These are phyloP conservation scores for Lapara coniferarum DNA, from an alignment of 2,888 invertebrate species.

Conservation along the genomic window DNA sequence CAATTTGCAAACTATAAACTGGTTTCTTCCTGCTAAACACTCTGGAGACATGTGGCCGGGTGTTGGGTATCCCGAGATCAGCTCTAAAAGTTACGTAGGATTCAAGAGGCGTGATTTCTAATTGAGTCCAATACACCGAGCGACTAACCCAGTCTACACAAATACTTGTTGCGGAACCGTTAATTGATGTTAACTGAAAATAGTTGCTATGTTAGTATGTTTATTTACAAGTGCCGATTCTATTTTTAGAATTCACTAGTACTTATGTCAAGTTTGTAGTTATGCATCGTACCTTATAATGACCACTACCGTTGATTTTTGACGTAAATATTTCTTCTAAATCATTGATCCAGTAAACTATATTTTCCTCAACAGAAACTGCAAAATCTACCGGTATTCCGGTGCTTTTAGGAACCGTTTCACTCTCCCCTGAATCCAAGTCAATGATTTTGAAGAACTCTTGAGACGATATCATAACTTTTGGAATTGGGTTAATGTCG, in stretches of 20 bases:
- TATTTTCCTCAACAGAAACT: slow-evolving; percentile 87
- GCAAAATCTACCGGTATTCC: slow-evolving; percentile 88
- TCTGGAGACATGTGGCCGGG: slow-evolving; percentile 77
- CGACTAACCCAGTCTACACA: slow-evolving; percentile 95
- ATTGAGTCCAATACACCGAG: slow-evolving; percentile 91
- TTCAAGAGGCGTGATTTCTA: slow-evolving; percentile 71
- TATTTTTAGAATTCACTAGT: not conserved
- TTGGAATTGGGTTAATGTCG: slow-evolving; percentile 90
- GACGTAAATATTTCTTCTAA: slow-evolving; percentile 87
- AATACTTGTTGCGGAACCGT: slow-evolving; percentile 84
- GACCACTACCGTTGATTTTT: slow-evolving; percentile 80
- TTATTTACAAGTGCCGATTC: not conserved
- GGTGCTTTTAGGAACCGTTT: slow-evolving; percentile 85
- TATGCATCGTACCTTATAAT: slow-evolving; percentile 64
- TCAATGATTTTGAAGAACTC: slow-evolving; percentile 90
- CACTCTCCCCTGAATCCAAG: slow-evolving; percentile 87
- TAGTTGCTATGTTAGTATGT: not conserved
- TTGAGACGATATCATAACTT: slow-evolving; percentile 88
- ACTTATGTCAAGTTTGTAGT: not conserved
- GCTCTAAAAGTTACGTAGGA: slow-evolving; percentile 85
- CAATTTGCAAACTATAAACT: slow-evolving; percentile 88
- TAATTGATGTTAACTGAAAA: slow-evolving; percentile 71
- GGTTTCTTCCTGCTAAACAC: slow-evolving; percentile 82
- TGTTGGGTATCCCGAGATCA: slow-evolving; percentile 85
- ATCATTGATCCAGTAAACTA: slow-evolving; percentile 93